Percentiles rank a stretch among this genome's conserved stretches.
These are phyloP conservation scores for Enteromius trimaculatus DNA, from an alignment of 2,797 vertebrate species.

Conservation along the genomic window DNA sequence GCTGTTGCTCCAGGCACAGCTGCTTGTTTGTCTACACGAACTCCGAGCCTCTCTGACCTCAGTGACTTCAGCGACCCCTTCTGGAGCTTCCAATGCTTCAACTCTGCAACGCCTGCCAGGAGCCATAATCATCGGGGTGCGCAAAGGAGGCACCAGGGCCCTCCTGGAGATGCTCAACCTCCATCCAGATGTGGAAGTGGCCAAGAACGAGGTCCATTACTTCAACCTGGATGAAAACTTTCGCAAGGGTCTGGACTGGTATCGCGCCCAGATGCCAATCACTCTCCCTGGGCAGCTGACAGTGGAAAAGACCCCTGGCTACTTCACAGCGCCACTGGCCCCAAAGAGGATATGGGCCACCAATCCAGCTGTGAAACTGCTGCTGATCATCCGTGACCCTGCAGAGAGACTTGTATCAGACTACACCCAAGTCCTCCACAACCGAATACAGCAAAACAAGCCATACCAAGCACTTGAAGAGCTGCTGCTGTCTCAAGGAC, in stretches of 20 bases:
- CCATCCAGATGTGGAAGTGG: constrained; percentile 81
- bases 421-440: constrained; percentile 86
- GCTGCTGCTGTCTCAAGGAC: constrained; percentile 73
- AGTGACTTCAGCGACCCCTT: constrained; percentile 52
- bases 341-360: constrained; percentile 74
- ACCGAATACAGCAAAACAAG: constrained; percentile 79
- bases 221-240: constrained; percentile 86
- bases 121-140: constrained; percentile 82
- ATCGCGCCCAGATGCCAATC: constrained; percentile 82
- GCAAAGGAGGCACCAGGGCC: constrained; percentile 83
- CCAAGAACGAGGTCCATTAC: constrained; percentile 83
- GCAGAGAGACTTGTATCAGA: constrained; percentile 83
- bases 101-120: constrained; percentile 76
- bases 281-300: constrained; percentile 76
- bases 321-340: constrained; percentile 77
- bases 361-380: constrained; percentile 76
- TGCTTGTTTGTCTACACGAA: constrained; percentile 76
- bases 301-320: constrained; percentile 84
- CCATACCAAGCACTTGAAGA: constrained; percentile 79
- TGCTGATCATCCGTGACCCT: constrained; percentile 83
- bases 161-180: constrained; percentile 84
- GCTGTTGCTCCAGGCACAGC: constrained; percentile 79
- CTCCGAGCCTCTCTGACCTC: constrained; percentile 61
- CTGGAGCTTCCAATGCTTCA: constrained; percentile 67
- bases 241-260: constrained; percentile 79